Evolutionary conservation across 2,888 invertebrate species (phyloP).

Genomic region (Cantharis nigra): DNA sequence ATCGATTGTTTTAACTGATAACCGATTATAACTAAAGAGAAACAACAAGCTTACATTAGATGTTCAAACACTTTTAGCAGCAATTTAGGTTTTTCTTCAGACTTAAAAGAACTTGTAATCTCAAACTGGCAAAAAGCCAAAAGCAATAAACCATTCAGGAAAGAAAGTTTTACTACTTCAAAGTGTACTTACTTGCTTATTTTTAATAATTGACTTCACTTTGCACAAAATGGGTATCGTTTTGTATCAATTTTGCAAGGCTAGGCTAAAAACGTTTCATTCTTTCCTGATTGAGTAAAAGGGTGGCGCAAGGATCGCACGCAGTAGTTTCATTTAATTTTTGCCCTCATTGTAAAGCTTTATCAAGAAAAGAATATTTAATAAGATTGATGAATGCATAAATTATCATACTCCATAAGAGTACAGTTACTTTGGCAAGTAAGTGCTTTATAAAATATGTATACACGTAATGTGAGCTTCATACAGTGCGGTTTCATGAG

Average conservation of each 20-base stretch:
- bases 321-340: background rate
- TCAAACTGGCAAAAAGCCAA: constrained; percentile 1
- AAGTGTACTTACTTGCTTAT: background rate
- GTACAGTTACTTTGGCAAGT: constrained; percentile 11
- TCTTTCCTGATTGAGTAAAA: background rate
- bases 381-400: constrained; percentile 11
- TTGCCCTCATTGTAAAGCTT: background rate
- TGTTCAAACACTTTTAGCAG: background rate
- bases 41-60: background rate
- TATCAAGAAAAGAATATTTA: background rate
- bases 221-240: background rate
- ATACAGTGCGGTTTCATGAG: constrained; percentile 1
- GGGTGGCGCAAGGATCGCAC: too few species aligned
- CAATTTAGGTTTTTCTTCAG: background rate
- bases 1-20: background rate
- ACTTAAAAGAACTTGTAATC: background rate
- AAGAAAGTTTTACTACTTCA: background rate
- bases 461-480: constrained; percentile 12
- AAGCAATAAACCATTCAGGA: background rate
- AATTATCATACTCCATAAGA: constrained; percentile 4
- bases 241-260: background rate
- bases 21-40: background rate
- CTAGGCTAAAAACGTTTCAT: background rate
- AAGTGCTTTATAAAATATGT: constrained; percentile 26
- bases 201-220: background rate